Conservation (phyloP, 2,888 invertebrate species). For the Ectemnius cavifrons region DNA sequence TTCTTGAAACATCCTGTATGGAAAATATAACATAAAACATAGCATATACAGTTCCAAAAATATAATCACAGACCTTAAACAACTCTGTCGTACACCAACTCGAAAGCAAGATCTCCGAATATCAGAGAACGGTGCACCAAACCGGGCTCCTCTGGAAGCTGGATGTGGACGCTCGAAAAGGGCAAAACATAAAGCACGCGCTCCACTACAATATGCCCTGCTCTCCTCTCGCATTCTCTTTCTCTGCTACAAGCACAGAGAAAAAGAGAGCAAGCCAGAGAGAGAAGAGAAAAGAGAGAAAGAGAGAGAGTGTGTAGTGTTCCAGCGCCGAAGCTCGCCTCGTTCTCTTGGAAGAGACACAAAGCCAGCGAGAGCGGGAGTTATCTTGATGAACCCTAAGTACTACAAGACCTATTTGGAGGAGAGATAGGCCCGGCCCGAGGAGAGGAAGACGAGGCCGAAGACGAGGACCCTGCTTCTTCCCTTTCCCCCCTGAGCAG, state of each 20-base stretch:
- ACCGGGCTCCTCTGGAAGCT: conserved; percentile 6
- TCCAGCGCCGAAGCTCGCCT: conserved; percentile 29
- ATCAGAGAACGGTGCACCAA: too few species aligned
- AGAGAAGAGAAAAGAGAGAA: too few species aligned
- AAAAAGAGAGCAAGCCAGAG: conserved; percentile 10
- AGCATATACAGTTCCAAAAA: too few species aligned
- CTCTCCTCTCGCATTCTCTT: conserved; percentile 12
- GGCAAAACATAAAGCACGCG: conserved; percentile 64
- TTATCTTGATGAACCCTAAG: conserved; percentile 76
- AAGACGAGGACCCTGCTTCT: conserved; percentile 22
- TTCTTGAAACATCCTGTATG: too few species aligned
- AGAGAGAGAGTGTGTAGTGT: conserved; percentile 2
- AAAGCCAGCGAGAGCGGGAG: conserved; percentile 58
- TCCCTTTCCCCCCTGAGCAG: too few species aligned
- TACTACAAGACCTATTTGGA: conserved; percentile 72
- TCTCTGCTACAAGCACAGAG: too few species aligned
- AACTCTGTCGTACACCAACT: too few species aligned
- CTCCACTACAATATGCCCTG: conserved; percentile 55
- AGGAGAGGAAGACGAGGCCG: conserved; percentile 40
- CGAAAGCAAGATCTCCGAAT: too few species aligned
- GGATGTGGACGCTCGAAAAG: conserved; percentile 48
- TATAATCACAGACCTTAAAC: too few species aligned
- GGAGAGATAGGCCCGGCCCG: conserved; percentile 60
- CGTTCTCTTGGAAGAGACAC: conserved; percentile 62
- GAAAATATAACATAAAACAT: too few species aligned